Evolutionary conservation across 2,113 vertebrate species (phyloP).

Genomic region (Lagopus leucura): DNA sequence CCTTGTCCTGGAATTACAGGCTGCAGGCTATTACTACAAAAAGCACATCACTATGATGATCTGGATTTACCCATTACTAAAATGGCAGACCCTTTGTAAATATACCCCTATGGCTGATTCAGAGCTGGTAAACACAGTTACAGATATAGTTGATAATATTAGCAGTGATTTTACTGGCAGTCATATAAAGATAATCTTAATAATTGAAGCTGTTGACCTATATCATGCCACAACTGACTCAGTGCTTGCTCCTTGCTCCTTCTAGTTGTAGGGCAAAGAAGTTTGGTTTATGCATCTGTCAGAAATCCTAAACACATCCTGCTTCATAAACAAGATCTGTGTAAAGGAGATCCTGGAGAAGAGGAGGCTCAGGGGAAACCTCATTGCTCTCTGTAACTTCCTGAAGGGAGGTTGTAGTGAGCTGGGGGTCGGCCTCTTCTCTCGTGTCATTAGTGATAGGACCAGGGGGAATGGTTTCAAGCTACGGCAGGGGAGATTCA

Average conservation of each 20-base stretch:
- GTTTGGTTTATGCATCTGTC: not conserved
- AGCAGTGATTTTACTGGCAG: not conserved
- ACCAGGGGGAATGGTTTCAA: too few species aligned
- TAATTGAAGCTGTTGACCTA: not conserved
- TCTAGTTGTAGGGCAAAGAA: not conserved
- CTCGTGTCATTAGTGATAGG: too few species aligned
- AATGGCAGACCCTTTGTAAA: not conserved
- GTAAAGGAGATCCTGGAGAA: too few species aligned
- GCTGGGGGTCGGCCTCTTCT: too few species aligned
- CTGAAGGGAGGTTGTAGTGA: too few species aligned
- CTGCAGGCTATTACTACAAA: not conserved
- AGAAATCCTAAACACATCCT: not conserved
- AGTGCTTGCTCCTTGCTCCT: not conserved
- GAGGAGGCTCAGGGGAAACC: too few species aligned
- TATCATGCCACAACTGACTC: not conserved
- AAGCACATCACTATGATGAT: not conserved
- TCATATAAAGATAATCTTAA: not conserved
- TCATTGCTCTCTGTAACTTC: too few species aligned
- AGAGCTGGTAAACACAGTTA: not conserved
- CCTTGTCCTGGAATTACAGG: not conserved
- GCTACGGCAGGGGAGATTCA: too few species aligned
- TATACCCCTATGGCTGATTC: not conserved
- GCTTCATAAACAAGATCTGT: not conserved
- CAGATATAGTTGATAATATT: not conserved
- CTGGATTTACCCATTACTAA: not conserved